phyloP scores from a whole-genome alignment of 2,113 vertebrate species.

The Sorex araneus region DNA sequence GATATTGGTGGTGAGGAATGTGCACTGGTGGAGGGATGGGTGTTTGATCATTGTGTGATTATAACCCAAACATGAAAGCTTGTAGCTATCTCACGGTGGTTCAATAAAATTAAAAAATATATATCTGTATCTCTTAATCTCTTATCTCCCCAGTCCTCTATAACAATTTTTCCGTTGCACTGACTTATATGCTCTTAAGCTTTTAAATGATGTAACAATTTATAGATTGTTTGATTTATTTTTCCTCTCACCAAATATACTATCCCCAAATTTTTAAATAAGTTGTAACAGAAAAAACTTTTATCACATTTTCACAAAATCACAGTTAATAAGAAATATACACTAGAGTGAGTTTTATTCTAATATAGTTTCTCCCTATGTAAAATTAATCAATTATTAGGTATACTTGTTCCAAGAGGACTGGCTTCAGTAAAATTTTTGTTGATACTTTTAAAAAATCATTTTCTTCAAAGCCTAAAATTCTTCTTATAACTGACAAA shows the following conservation, averaged over 20 bases:
- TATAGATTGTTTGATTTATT: slow-evolving; percentile 64
- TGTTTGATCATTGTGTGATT: too few species aligned
- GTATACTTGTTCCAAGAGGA: slow-evolving; percentile 29
- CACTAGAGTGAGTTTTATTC: slow-evolving; percentile 36
- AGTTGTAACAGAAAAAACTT: slow-evolving; percentile 58
- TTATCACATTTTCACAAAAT: slow-evolving; percentile 60
- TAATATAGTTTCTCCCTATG: slow-evolving; percentile 15
- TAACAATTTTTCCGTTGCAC: neutral
- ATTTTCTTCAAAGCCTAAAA: slow-evolving; percentile 45
- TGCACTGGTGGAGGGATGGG: too few species aligned
- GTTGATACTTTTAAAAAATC: slow-evolving; percentile 52
- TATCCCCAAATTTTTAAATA: slow-evolving; percentile 58
- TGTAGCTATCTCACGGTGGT: too few species aligned
- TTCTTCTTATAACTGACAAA: slow-evolving; percentile 61
- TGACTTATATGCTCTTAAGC: slow-evolving; percentile 5
- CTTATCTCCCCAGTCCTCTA: too few species aligned
- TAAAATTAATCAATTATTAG: slow-evolving; percentile 44
- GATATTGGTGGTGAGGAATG: too few species aligned
- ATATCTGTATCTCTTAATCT: too few species aligned
- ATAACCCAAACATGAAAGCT: too few species aligned
- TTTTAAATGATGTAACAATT: slow-evolving; percentile 49
- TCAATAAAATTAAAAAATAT: too few species aligned
- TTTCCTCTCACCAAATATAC: slow-evolving; percentile 63
- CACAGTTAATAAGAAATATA: slow-evolving; percentile 70
- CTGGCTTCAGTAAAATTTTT: slow-evolving; percentile 45